phyloP scores from a whole-genome alignment of 2,113 vertebrate genomes.

The Phylloscopus whistleri region DNA sequence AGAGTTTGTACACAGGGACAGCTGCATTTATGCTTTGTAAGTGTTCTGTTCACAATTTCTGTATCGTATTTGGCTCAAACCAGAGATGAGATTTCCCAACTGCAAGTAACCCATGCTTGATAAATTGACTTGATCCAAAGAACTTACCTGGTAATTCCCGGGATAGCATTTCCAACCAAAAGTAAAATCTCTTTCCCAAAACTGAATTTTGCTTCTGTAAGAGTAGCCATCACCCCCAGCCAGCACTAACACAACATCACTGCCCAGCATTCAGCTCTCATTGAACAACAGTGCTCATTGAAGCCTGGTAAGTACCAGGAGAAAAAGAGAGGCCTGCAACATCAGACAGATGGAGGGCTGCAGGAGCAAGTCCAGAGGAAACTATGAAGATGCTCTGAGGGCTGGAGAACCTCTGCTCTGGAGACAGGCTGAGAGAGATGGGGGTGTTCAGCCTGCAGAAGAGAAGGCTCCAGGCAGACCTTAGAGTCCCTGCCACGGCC shows the following conservation, averaged over 20 bases:
- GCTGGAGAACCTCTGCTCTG: not conserved
- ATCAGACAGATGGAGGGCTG: not conserved
- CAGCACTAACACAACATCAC: not conserved
- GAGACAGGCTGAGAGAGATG: not conserved
- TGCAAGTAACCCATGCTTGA: not conserved
- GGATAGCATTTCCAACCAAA: not conserved
- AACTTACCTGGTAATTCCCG: not conserved
- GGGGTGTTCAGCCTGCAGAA: not conserved
- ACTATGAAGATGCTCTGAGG: not conserved
- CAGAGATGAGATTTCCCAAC: not conserved
- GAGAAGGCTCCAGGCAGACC: not conserved
- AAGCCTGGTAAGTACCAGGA: not conserved
- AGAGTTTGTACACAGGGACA: not conserved
- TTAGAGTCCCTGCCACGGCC: accelerated
- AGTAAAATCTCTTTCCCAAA: not conserved
- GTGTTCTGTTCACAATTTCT: not conserved
- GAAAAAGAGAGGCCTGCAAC: not conserved
- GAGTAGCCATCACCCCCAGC: not conserved
- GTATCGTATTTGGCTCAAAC: not conserved
- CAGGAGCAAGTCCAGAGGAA: not conserved
- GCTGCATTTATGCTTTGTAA: not conserved
- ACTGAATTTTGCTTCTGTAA: not conserved
- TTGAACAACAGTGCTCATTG: accelerated
- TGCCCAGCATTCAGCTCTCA: not conserved
- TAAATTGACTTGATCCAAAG: not conserved